Evolutionary conservation across 1,140 invertebrate genomes (phyloP).

Genomic region (Diprion similis): DNA sequence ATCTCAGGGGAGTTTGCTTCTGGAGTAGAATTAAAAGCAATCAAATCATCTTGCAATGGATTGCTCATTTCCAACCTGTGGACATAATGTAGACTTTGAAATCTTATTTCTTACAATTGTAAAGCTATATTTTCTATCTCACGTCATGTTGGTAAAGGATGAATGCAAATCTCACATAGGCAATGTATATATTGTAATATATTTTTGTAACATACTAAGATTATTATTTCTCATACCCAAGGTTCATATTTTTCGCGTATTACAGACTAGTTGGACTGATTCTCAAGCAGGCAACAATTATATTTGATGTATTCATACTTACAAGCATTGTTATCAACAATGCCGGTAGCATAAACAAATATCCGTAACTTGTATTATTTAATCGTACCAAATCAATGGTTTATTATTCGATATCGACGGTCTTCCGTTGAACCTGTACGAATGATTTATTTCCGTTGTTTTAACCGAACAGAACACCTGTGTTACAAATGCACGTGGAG

Average conservation of each 20-base stretch:
- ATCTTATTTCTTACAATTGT: neutral
- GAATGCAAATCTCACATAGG: no score
- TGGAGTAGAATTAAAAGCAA: constrained; percentile 51
- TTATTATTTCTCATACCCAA: no score
- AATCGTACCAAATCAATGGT: neutral
- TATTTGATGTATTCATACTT: constrained; percentile 33
- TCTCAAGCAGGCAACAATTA: neutral
- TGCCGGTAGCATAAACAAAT: constrained; percentile 26
- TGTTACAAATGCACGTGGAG: neutral
- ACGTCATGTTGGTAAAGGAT: neutral
- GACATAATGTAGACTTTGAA: constrained; percentile 22
- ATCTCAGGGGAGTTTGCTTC: constrained; percentile 34
- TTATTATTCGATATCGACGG: neutral
- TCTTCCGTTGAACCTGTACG: neutral
- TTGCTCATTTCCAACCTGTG: constrained; percentile 60
- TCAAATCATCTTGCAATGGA: constrained; percentile 58
- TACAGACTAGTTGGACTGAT: no score
- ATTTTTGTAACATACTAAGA: no score
- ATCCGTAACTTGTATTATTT: neutral
- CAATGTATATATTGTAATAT: no score
- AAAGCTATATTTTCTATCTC: neutral
- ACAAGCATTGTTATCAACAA: constrained; percentile 49
- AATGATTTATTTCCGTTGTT: neutral
- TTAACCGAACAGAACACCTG: neutral
- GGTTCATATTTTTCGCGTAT: no score